Conservation (phyloP, 2,797 vertebrate species). For the Spea hammondii region DNA sequence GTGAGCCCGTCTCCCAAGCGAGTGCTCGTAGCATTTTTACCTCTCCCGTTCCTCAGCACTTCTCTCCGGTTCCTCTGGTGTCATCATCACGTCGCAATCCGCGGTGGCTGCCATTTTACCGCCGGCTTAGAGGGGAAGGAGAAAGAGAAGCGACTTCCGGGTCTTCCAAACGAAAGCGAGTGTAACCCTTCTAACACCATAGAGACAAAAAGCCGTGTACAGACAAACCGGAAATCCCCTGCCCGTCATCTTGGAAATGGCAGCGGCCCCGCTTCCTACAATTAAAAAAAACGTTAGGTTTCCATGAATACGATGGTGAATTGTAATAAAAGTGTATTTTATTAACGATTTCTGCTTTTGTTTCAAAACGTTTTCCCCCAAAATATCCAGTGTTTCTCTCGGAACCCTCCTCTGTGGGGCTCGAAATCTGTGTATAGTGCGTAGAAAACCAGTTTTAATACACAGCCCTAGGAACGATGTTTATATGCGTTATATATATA, state of each 20-base stretch:
- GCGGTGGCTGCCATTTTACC: conserved; percentile 83
- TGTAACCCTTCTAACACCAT: not conserved
- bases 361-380: not conserved
- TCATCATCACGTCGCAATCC: conserved; percentile 83
- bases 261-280: not conserved
- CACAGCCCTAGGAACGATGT: too few species aligned
- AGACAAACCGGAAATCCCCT: not conserved
- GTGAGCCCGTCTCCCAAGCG: not conserved
- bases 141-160: conserved; percentile 44
- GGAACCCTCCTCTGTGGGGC: not conserved
- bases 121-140: conserved; percentile 41
- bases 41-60: conserved; percentile 80
- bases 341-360: not conserved
- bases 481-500: not conserved
- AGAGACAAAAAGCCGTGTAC: not conserved
- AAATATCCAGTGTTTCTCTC: not conserved
- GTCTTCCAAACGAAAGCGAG: conserved; percentile 35
- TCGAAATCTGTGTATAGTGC: too few species aligned
- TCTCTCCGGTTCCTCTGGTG: conserved; percentile 76
- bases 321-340: too few species aligned
- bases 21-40: conserved; percentile 55
- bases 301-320: too few species aligned
- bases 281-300: too few species aligned
- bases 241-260: conserved; percentile 13
- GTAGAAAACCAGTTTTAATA: too few species aligned